These are phyloP conservation scores for Leptinotarsa defecta DNA, from an alignment of 1,140 invertebrate genomes.

Conservation along the genomic window DNA sequence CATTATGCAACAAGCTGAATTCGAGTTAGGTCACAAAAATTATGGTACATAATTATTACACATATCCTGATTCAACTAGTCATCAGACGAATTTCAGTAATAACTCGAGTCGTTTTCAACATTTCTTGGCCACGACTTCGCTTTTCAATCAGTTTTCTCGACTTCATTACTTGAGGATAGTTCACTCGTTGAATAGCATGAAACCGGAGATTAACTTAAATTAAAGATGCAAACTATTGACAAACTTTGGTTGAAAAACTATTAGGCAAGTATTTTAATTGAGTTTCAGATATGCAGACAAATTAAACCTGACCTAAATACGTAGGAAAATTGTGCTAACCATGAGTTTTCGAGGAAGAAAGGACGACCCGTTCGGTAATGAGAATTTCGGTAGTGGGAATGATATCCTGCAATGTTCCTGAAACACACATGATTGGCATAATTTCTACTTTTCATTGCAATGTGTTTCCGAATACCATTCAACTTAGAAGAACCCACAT, in stretches of 20 bases:
- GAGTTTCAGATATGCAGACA: conserved; percentile 3
- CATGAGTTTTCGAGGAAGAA: background rate
- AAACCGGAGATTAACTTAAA: background rate
- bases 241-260: background rate
- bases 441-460: too few species aligned
- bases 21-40: background rate
- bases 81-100: too few species aligned
- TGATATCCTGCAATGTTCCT: too few species aligned
- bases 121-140: background rate
- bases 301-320: background rate
- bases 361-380: background rate
- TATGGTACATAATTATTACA: background rate
- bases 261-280: conserved; percentile 2
- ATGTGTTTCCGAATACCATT: too few species aligned
- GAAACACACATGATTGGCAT: too few species aligned
- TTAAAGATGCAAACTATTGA: conserved; percentile 8
- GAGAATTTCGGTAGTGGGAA: background rate
- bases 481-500: too few species aligned
- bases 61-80: too few species aligned
- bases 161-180: background rate
- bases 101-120: too few species aligned
- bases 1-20: too few species aligned
- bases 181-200: too few species aligned
- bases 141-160: background rate
- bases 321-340: background rate